Evolutionary conservation across 2,888 invertebrate species (phyloP), one percentile per base, ranked within the genome.

Genomic region (Eilema griseolum): DNA sequence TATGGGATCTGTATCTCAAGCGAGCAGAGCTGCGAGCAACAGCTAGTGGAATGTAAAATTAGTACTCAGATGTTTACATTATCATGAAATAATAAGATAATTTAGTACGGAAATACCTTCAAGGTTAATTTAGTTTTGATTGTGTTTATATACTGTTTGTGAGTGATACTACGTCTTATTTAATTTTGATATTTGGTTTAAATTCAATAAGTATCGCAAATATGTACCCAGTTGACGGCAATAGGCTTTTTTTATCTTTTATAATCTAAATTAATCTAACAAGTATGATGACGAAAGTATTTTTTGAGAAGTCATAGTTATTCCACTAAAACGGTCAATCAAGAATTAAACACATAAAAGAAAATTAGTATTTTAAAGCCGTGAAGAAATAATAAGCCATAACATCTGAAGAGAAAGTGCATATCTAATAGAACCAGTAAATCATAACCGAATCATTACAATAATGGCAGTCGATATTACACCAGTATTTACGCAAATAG

Each of bases 401-500:
- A 8, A 52, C 20, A 52, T 52, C 10, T 52, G 20, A 52, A 52
- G 52, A 52, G 52, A 52, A 52, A 52, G 52, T 52, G 52, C 20
- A 33, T 61, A 60, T 10, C 20, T 31, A 31, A n/a, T n/a, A n/a
- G 28, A 41, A 52, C 5, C n/a, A 31, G 28, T 56, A n/a, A 41
- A 62, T 41, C 20, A 41, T 11, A 26, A 41, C 41, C 20, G 26
- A 37, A 16, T 26, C 12, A 61, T n/a, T 20, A 61, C 28, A 28
- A 31, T 46, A 64, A n/a, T 26, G 12, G 26, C 46, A 64, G 12
- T n/a, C 20, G n/a, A 64, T 7, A 63, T 37, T 63, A 63, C 24
- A 68, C 62, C 31, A 67, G 56, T 26, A 24, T 66, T 67, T 69
- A 71, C 60, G 59, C 64, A 69, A 70, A 74, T 64, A 65, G 66